Conservation (phyloP, 2,888 invertebrate genomes). For the Tenthredo amoena region DNA sequence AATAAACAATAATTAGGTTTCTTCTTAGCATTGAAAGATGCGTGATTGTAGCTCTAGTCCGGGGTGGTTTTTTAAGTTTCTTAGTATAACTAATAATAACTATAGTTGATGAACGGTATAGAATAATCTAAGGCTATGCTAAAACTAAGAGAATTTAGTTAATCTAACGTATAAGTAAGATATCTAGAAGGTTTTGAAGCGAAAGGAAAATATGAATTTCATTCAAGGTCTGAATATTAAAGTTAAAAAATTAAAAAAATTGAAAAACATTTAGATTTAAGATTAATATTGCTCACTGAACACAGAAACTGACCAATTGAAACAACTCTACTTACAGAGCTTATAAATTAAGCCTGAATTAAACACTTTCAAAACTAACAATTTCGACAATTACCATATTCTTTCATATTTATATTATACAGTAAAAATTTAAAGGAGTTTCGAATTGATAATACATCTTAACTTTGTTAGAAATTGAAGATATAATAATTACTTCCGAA, state of each 20-base stretch:
- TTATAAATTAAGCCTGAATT: not conserved
- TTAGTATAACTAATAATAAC: constrained; percentile 3
- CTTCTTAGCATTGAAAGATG: constrained; percentile 56
- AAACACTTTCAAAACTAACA: not conserved
- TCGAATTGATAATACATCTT: not conserved
- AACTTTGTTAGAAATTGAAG: not conserved
- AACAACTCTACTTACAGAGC: not conserved
- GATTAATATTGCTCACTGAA: constrained; percentile 55
- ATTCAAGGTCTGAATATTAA: constrained; percentile 43
- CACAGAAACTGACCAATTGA: constrained; percentile 40
- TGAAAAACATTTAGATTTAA: constrained; percentile 55
- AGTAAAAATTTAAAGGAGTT: not conserved
- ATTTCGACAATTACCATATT: not conserved
- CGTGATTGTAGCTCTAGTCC: constrained; percentile 74
- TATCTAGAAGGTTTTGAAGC: not conserved
- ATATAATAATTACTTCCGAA: not conserved
- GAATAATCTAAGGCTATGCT: constrained; percentile 56
- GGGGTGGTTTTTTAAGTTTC: constrained; percentile 54
- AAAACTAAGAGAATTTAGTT: constrained; percentile 37
- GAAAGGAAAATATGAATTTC: constrained; percentile 34
- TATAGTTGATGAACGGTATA: constrained; percentile 55
- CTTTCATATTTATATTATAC: not conserved
- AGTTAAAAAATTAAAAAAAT: constrained; percentile 34
- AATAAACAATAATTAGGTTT: constrained; percentile 33
- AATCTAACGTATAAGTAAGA: constrained; percentile 50